Base-by-base conservation (phyloP, 2,888 invertebrate species). In the Stenodera caucasica region DNA sequence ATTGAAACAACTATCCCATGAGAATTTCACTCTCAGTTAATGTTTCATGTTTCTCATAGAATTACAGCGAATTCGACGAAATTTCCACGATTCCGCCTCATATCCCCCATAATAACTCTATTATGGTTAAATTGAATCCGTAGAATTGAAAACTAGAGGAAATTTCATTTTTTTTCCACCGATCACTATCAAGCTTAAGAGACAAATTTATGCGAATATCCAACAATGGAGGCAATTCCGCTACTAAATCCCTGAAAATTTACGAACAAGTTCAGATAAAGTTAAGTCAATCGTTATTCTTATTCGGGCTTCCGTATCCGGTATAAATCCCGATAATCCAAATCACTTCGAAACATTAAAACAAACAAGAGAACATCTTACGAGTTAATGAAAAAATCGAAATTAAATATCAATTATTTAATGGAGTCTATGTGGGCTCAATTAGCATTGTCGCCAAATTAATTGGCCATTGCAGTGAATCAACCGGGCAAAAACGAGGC, bases 381-480 rank as follows among this genome's bases (percentile, higher is more conserved):
- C n/a, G n/a, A n/a, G n/a, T n/a, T n/a, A n/a, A n/a, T n/a, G n/a
- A n/a, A n/a, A n/a, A n/a, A n/a, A n/a, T n/a, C n/a, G n/a, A n/a
- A n/a, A n/a, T n/a, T n/a, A n/a, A n/a, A n/a, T n/a, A n/a, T n/a
- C n/a, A n/a, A n/a, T n/a, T n/a, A n/a, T n/a, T n/a, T n/a, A n/a
- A n/a, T n/a, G n/a, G n/a, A n/a, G n/a, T n/a, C n/a, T n/a, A n/a
- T n/a, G n/a, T n/a, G n/a, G n/a, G 21, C 11, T 21, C 11, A 45
- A 45, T 45, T 45, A 45, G 45, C 18, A 45, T 45, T 45, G 21
- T 45, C 21, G 15, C 45, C 21, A 12, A 45, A 45, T 45, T 45
- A 45, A 45, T 45, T 45, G 15, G 15, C 15, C 26, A 6, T 26
- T 6, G 8, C 37, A 45, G 45, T 45, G 45, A 45, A 45, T 45